phyloP scores from a whole-genome alignment of 2,888 invertebrate species.

The Aproaerema taeniolella region DNA sequence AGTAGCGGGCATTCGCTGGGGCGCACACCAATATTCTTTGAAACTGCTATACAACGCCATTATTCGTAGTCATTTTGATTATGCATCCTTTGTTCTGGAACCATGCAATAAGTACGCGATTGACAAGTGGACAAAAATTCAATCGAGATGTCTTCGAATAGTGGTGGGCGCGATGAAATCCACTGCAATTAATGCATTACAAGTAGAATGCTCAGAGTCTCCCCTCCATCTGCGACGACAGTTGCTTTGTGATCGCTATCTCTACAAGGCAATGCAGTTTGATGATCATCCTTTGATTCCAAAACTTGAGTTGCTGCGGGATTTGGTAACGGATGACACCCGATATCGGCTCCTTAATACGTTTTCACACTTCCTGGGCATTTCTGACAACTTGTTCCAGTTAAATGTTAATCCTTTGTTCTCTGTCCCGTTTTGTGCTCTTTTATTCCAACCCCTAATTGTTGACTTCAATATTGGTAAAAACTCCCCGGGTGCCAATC shows the following conservation, averaged over 20 bases:
- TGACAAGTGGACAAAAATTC: slow-evolving; percentile 10
- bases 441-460: background rate
- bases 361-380: background rate
- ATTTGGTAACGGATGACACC: too few species aligned
- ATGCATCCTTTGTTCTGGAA: slow-evolving; percentile 10
- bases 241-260: slow-evolving; percentile 7
- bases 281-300: slow-evolving; percentile 1
- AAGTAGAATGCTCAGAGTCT: slow-evolving; percentile 15
- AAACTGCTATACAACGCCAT: slow-evolving; percentile 11
- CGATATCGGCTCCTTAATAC: background rate
- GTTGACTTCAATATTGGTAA: background rate
- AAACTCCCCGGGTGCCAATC: background rate
- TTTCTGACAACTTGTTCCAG: background rate
- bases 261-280: slow-evolving; percentile 2
- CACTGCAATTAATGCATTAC: slow-evolving; percentile 19
- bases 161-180: slow-evolving; percentile 26
- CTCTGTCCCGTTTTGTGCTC: background rate
- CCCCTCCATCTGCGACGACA: slow-evolving; percentile 11
- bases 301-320: background rate
- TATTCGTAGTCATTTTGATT: slow-evolving; percentile 20
- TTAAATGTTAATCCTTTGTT: background rate
- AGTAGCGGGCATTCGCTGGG: slow-evolving; percentile 17
- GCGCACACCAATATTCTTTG: slow-evolving; percentile 13
- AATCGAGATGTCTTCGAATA: slow-evolving; percentile 16
- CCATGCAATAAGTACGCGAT: slow-evolving; percentile 19